These are phyloP conservation scores for Urocitellus parryii DNA, from an alignment of 2,113 vertebrate species.

Conservation along the genomic window DNA sequence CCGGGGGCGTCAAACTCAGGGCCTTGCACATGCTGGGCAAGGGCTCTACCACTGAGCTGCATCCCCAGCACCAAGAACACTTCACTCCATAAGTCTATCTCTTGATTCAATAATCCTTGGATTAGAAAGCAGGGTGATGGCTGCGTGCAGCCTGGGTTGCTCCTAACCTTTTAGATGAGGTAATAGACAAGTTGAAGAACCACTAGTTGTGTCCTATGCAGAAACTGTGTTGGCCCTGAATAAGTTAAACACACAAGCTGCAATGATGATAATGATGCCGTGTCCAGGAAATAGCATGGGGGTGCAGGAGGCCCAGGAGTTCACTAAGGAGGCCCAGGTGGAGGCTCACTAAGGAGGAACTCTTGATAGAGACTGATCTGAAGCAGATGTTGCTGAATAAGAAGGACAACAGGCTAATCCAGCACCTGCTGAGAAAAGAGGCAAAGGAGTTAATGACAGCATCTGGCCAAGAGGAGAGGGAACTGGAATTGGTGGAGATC, in stretches of 20 bases:
- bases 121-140: neutral
- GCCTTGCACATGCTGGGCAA: neutral
- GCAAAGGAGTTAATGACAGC: neutral
- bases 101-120: neutral
- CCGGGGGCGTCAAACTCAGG: neutral
- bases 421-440: neutral
- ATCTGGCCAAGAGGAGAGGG: neutral
- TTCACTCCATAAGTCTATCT: neutral
- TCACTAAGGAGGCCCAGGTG: no score
- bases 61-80: neutral
- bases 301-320: neutral
- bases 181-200: neutral
- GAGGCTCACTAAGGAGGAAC: neutral
- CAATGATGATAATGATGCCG: neutral
- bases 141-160: neutral
- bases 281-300: neutral
- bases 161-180: neutral
- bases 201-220: neutral
- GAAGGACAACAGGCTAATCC: neutral
- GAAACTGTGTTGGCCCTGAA: neutral
- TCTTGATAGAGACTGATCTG: neutral
- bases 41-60: neutral
- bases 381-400: neutral
- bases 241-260: neutral
- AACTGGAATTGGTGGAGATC: neutral